Evolutionary conservation across 2,888 invertebrate genomes (phyloP), one percentile per base, ranked within the genome.

Genomic region (Panzeria rudis): DNA sequence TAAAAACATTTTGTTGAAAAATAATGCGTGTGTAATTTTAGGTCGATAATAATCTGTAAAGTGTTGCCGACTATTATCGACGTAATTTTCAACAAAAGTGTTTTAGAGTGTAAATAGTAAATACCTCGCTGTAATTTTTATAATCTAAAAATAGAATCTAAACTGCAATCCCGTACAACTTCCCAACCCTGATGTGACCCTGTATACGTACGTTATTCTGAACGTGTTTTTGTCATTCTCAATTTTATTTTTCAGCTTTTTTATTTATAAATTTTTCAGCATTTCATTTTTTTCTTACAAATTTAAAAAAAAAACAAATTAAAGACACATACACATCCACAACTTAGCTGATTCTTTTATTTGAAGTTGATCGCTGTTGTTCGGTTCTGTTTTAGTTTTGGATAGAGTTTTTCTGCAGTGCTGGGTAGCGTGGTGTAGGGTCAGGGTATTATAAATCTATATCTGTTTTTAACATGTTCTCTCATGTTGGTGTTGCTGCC

Each of bases 381-480:
- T 50, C 17, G 11, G 5, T 56, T 23, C 23, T 29, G 56, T 41
- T 64, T 54, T 54, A 5, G 25, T 41, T 38, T 75, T 20, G 6
- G 0, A 25, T 38, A 61, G 41, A n/a, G 52, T 41, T n/a, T n/a
- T n/a, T 56, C 7, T 44, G 29, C 15, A 44, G 54, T 56, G 15
- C 38, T 17, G 66, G 15, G 15, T 62, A 41, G 35, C 25, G 73
- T 54, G 73, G 41, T 47, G 77, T 72, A 79, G 84, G 84, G 80
- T 76, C 76, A 84, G 76, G 80, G 84, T 68, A 80, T 80, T 84
- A 80, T 80, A 76, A 80, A 84, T 80, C 80, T 84, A 44, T 71
- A 79, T 84, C 68, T 78, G 71, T 77, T 56, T 69, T 64, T 7
- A 75, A 32, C 62, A 64, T 76, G 41, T 69, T 79, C 59, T 47